Evolutionary conservation across 2,797 vertebrate genomes (phyloP).

Genomic region (Petrocephalus sullivani): DNA sequence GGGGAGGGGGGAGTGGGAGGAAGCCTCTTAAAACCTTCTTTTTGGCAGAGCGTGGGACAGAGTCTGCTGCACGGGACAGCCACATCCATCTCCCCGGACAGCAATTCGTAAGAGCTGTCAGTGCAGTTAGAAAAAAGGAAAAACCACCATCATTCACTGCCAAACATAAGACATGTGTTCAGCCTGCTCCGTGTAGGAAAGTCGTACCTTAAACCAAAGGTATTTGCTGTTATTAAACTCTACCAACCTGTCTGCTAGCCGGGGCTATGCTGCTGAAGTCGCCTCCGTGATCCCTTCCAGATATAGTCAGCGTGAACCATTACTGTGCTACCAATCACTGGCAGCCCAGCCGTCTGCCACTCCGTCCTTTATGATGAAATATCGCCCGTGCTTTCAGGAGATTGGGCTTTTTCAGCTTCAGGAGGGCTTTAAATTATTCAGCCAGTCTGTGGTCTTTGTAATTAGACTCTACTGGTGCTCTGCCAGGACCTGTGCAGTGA

Average conservation of each 20-base stretch:
- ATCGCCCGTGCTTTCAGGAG: conserved; percentile 53
- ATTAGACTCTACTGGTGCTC: conserved; percentile 66
- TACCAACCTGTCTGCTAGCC: neutral
- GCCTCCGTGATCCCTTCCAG: neutral
- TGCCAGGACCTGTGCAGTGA: conserved; percentile 52
- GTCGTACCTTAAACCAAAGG: neutral
- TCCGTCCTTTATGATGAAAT: conserved; percentile 58
- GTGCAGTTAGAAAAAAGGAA: neutral
- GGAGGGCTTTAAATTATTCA: conserved; percentile 67
- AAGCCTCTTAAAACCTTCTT: neutral
- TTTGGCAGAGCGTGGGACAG: neutral
- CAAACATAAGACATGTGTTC: neutral
- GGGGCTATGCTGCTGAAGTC: neutral
- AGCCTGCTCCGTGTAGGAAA: neutral
- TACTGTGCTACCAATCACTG: conserved; percentile 57
- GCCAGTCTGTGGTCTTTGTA: conserved; percentile 60
- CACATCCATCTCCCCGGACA: conserved; percentile 6
- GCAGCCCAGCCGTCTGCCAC: conserved; percentile 48
- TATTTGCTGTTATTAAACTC: neutral
- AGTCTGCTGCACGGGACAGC: neutral
- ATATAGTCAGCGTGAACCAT: conserved; percentile 45
- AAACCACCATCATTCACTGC: conserved; percentile 7
- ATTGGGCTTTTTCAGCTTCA: conserved; percentile 60
- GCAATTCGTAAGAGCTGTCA: neutral
- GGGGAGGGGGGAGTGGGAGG: neutral